Conservation (phyloP, 2,888 invertebrate genomes). For the Noctua janthe region DNA sequence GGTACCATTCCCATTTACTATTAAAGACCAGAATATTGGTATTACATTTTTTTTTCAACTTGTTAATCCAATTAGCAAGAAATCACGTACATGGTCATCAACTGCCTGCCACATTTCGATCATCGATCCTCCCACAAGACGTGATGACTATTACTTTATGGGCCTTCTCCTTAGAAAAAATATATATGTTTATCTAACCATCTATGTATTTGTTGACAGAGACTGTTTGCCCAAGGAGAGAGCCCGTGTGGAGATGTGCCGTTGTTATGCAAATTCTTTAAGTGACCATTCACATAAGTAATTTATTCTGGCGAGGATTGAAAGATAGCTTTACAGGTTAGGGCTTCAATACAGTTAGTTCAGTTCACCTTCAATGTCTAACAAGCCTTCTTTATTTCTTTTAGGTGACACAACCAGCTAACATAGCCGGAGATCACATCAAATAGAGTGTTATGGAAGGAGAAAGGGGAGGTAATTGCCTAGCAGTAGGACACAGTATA, state of each 20-base stretch:
- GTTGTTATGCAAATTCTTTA: slow-evolving; percentile 53
- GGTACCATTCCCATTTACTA: background rate
- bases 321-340: slow-evolving; percentile 24
- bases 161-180: slow-evolving; percentile 1
- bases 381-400: background rate
- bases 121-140: slow-evolving; percentile 32
- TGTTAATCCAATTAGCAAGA: slow-evolving; percentile 7
- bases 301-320: slow-evolving; percentile 32
- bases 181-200: slow-evolving; percentile 18
- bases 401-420: background rate
- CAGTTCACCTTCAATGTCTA: background rate
- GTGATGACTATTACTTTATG: slow-evolving; percentile 6
- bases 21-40: background rate
- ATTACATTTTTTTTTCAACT: background rate
- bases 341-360: slow-evolving; percentile 18
- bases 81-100: slow-evolving; percentile 10
- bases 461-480: background rate
- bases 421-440: too few relatives aligned
- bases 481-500: background rate
- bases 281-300: slow-evolving; percentile 15
- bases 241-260: slow-evolving; percentile 11
- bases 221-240: slow-evolving; percentile 8
- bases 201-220: background rate
- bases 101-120: slow-evolving; percentile 15
- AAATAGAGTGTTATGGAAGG: background rate